phyloP scores from a whole-genome alignment of 1,140 invertebrate genomes.

The Trypoxylus dichotomus region DNA sequence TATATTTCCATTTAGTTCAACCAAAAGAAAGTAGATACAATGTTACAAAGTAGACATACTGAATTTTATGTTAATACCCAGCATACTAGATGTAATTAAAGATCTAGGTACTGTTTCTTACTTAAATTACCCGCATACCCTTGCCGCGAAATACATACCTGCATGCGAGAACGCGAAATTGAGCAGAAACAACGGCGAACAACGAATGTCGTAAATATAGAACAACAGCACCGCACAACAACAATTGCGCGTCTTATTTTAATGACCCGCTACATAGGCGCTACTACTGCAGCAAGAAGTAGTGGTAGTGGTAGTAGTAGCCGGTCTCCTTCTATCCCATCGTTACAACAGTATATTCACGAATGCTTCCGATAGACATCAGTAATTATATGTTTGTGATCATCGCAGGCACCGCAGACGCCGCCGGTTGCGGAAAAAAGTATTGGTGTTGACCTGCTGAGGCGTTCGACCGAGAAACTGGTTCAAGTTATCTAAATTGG shows the following conservation, averaged over 20 bases:
- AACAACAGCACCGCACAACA: not conserved
- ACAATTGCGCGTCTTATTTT: slow-evolving; percentile 17
- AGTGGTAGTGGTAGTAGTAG: slow-evolving; percentile 17
- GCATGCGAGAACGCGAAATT: not conserved
- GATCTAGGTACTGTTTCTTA: not conserved
- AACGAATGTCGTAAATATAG: not conserved
- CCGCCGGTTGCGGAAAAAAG: slow-evolving; percentile 35
- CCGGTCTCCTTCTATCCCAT: slow-evolving; percentile 1
- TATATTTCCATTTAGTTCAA: no score
- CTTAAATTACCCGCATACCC: slow-evolving; percentile 18
- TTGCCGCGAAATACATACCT: not conserved
- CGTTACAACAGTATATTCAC: slow-evolving; percentile 26
- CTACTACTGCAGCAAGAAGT: not conserved
- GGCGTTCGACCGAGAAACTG: slow-evolving; percentile 3
- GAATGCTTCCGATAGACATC: slow-evolving; percentile 41
- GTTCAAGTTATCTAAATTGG: slow-evolving; percentile 25
- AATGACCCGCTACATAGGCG: not conserved
- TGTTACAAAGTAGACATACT: not conserved
- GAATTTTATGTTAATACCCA: not conserved
- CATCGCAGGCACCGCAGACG: slow-evolving; percentile 34
- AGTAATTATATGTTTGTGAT: slow-evolving; percentile 40
- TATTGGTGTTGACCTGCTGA: slow-evolving; percentile 32
- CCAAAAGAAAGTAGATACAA: no score
- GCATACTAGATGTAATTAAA: slow-evolving; percentile 10
- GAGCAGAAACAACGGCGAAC: not conserved